Base-by-base conservation (phyloP, 2,888 invertebrate species). In the Hecatera dysodea region DNA sequence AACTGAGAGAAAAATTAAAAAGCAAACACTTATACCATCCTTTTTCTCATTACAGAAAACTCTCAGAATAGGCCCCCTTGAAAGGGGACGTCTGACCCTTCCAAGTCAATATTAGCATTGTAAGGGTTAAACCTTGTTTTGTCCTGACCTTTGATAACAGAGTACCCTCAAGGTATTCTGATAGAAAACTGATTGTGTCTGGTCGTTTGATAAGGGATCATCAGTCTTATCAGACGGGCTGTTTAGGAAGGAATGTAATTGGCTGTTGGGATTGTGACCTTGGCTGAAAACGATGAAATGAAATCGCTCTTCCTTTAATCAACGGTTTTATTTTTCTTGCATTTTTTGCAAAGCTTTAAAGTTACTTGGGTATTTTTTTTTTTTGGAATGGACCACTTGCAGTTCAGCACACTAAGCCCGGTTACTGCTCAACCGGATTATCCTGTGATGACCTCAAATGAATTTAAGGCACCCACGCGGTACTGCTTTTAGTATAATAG, bases 21-120 rank as follows among this genome's bases (percentile, higher is more conserved):
- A 19, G 12, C 29, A 67, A 73, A 76, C 48, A 48, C 42, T 55
- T 59, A 48, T 22, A 53, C 22, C 11, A 12, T 27, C 68, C 29
- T 50, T 67, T 53, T 55, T 46, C 29, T 67, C 50, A 72, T 72
- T 75, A 80, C 22, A n/a, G 36, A 53, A 36, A 53, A 52, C 62
- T 75, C 59, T 55, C 19, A 62, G 77, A 78, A 78, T 80, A 80
- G 65, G 27, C 22, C 69, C 59, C 48, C 61, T 72, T 27, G 29
- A 55, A 84, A 78, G 53, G 82, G 75, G 7, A 63, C 52, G 68
- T 71, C 67, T 59, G 33, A 68, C 69, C 63, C 53, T 73, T 80
- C 80, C 61, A 67, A 83, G 85, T 86, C 82, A 89, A 89, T 87
- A 89, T 89, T 88, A 84, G 74, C 85, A 78, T 78, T 81, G 79